Evolutionary conservation across 1,140 invertebrate genomes (phyloP), one percentile per base, ranked within the genome.

Genomic region (Listronotus oregonensis): DNA sequence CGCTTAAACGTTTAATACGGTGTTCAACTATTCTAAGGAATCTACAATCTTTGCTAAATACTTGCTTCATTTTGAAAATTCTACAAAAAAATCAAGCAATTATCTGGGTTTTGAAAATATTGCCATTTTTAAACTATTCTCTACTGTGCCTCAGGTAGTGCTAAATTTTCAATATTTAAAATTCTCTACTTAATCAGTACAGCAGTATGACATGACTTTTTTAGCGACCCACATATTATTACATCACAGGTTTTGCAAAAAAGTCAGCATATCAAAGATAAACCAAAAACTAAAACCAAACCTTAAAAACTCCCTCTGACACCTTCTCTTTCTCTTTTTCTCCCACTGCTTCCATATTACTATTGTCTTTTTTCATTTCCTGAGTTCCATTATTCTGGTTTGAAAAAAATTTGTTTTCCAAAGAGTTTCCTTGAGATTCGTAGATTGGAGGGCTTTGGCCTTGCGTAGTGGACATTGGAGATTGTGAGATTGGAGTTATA

Each of bases 401-500:
- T 21, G 55, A 32, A 34, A 64, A 51, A 51, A 62, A 62, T 59
- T 70, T 69, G 11, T 70, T 70, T 10, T 74, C 66, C 15, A 60
- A 61, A 12, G 65, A 47, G 18, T 58, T 67, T 34, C 21, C 39
- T 31, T 67, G 55, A 39, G 66, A 57, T 21, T 67, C 56, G 50
- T 61, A 73, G 3, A 50, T 39, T 31, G 51, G 80, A 69, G 64
- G 79, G 73, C 66, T 83, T 76, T 44, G 71, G 31, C 54, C 77
- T 69, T 55, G 66, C 63, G 72, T 67, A 34, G 68, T 63, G 51
- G 70, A 66, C 64, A 72, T 58, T 47, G 76, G 70, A 4, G 69
- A 74, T 63, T 76, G 77, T 37, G 75, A 77, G 15, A 77, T 75
- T 46, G 77, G 70, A 51, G 78, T 71, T 14, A 71, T 61, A 34